Percentiles rank a stretch among this genome's conserved stretches.
phyloP scores from a whole-genome alignment of 2,797 vertebrate species.

The Malurus leucopterus region DNA sequence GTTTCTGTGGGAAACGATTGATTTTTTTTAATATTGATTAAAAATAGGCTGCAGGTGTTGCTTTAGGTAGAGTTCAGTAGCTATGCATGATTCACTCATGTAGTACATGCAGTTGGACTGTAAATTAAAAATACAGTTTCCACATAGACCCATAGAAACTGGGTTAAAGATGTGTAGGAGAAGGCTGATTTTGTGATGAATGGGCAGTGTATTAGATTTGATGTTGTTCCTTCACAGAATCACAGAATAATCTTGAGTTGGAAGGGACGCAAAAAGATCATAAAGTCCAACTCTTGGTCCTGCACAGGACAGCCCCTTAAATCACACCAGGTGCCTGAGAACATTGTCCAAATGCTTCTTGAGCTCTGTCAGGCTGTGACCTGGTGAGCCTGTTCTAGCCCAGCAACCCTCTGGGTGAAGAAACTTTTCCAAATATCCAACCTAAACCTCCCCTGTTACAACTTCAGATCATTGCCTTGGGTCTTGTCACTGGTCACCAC shows the following conservation, averaged over 20 bases:
- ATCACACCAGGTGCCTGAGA: background rate
- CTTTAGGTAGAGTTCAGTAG: background rate
- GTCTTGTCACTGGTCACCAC: background rate
- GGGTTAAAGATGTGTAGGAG: background rate
- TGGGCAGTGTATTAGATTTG: background rate
- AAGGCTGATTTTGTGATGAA: background rate
- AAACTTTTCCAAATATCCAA: background rate
- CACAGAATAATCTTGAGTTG: background rate
- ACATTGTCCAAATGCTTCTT: background rate
- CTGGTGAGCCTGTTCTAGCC: background rate
- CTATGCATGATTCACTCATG: background rate
- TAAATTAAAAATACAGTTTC: background rate
- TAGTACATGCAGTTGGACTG: background rate
- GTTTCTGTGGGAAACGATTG: background rate
- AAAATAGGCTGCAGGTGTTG: background rate
- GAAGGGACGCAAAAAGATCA: background rate
- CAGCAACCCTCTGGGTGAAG: background rate
- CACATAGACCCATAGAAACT: rapidly evolving
- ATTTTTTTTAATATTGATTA: background rate
- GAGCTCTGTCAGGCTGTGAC: background rate
- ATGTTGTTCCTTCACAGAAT: background rate
- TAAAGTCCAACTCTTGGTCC: background rate
- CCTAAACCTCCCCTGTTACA: rapidly evolving
- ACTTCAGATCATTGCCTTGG: rapidly evolving
- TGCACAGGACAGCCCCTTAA: background rate